Conservation (phyloP, 2,888 invertebrate species). For the Periphyllus acericola region DNA sequence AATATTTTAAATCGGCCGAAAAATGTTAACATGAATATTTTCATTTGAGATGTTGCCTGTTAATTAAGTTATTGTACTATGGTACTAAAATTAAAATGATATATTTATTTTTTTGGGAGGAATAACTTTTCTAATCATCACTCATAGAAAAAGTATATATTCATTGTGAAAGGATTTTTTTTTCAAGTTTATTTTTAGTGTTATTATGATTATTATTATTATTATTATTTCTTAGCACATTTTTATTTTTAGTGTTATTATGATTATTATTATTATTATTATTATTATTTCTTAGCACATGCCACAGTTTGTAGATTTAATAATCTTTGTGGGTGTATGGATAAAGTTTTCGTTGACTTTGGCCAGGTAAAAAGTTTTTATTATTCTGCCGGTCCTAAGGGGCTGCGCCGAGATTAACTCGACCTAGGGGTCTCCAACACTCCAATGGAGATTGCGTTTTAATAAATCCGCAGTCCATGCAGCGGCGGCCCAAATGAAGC, state of each 20-base stretch:
- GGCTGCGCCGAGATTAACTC: constrained; percentile 43
- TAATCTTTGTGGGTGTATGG: constrained; percentile 20
- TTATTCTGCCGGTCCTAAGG: constrained; percentile 44
- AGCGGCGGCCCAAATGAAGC: constrained; percentile 1
- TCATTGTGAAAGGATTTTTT: neutral
- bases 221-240: constrained; percentile 24
- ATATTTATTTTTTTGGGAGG: neutral
- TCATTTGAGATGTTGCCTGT: too few species aligned
- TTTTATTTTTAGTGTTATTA: neutral
- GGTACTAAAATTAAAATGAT: too few species aligned
- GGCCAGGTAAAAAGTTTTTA: constrained; percentile 54
- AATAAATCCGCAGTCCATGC: constrained; percentile 47
- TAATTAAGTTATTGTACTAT: too few species aligned
- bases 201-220: constrained; percentile 4
- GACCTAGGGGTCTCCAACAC: constrained; percentile 19
- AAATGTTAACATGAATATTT: too few species aligned
- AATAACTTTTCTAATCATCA: constrained; percentile 19
- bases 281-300: constrained; percentile 24
- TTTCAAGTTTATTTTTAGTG: neutral
- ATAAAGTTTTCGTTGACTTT: constrained; percentile 40
- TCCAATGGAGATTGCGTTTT: constrained; percentile 54
- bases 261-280: constrained; percentile 1
- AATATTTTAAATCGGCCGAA: too few species aligned
- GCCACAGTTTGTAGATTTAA: constrained; percentile 32
- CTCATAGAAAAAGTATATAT: neutral